Evolutionary conservation across 2,888 invertebrate genomes (phyloP).

Genomic region (Graphium colonna): DNA sequence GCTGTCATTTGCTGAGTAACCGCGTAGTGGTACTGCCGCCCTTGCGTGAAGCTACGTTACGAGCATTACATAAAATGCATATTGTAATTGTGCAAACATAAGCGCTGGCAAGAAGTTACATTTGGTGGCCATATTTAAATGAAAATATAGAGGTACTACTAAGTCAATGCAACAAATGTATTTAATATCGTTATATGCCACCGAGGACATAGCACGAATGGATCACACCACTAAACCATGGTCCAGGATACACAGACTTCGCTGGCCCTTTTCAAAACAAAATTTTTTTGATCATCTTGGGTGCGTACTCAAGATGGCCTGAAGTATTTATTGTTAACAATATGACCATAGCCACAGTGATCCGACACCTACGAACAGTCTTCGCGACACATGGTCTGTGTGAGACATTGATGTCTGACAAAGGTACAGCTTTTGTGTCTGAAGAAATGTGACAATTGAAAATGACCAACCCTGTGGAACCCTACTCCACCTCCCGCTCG

Average conservation of each 20-base stretch:
- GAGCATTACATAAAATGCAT: too few relatives aligned
- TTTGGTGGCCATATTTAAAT: slow-evolving; percentile 31
- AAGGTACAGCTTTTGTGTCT: slow-evolving; percentile 26
- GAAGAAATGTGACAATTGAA: slow-evolving; percentile 27
- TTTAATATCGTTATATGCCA: slow-evolving; percentile 23
- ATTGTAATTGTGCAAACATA: slow-evolving; percentile 28
- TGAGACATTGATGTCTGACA: slow-evolving; percentile 24
- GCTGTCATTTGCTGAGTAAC: slow-evolving; percentile 20
- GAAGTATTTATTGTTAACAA: slow-evolving; percentile 20
- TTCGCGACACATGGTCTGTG: slow-evolving; percentile 27
- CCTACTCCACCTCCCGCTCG: too few relatives aligned
- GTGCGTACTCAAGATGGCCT: slow-evolving; percentile 27
- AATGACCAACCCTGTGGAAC: too few relatives aligned
- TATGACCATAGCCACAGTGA: slow-evolving; percentile 23
- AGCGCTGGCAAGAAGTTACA: slow-evolving; percentile 28
- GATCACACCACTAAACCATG: slow-evolving; percentile 24
- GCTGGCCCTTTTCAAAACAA: slow-evolving; percentile 26
- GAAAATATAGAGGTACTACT: slow-evolving; percentile 17
- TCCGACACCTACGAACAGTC: slow-evolving; percentile 22
- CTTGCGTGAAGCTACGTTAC: too few relatives aligned
- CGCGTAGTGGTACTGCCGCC: too few relatives aligned
- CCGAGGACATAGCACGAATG: slow-evolving; percentile 19
- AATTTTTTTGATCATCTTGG: slow-evolving; percentile 25
- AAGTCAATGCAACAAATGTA: slow-evolving; percentile 5
- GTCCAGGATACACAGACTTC: slow-evolving; percentile 27